Evolutionary conservation across 2,797 vertebrate species (phyloP).

Genomic region (Aselliscus stoliczkanus): DNA sequence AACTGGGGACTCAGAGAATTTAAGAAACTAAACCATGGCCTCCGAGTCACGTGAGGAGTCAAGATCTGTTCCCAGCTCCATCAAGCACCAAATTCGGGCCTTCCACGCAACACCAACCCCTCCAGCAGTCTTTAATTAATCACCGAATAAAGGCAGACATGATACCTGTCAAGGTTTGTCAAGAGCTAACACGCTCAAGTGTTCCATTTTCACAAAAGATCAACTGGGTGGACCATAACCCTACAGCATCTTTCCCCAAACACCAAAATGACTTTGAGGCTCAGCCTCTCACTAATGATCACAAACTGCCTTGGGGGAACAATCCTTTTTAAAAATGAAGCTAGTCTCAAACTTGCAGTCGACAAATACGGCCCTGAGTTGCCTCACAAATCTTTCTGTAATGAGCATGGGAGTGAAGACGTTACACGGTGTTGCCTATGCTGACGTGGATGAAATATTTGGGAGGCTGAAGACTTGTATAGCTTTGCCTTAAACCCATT

Average conservation of each 20-base stretch:
- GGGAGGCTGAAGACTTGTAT: neutral
- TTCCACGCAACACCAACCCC: neutral
- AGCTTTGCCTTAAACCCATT: neutral
- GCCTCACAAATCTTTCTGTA: slow-evolving; percentile 47
- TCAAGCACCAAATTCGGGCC: neutral
- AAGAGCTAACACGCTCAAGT: neutral
- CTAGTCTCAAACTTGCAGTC: neutral
- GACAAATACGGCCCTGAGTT: neutral
- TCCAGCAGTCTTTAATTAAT: slow-evolving; percentile 45
- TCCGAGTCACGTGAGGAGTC: neutral
- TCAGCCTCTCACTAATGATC: slow-evolving; percentile 22
- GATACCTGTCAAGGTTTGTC: slow-evolving; percentile 26
- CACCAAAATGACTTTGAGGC: neutral
- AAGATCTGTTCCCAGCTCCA: neutral
- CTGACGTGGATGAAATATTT: neutral
- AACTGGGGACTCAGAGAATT: slow-evolving; percentile 37
- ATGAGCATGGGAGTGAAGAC: neutral
- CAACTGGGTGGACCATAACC: neutral
- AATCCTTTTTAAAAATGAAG: slow-evolving; percentile 53
- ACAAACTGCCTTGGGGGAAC: slow-evolving; percentile 34
- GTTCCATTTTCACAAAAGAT: slow-evolving; percentile 32
- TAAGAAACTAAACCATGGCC: neutral
- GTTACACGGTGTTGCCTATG: fast-evolving
- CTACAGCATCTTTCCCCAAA: neutral
- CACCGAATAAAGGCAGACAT: slow-evolving; percentile 26